Evolutionary conservation across 1,140 invertebrate genomes (phyloP), one percentile per base, ranked within the genome.

Genomic region (Drosophila nigromelanica): DNA sequence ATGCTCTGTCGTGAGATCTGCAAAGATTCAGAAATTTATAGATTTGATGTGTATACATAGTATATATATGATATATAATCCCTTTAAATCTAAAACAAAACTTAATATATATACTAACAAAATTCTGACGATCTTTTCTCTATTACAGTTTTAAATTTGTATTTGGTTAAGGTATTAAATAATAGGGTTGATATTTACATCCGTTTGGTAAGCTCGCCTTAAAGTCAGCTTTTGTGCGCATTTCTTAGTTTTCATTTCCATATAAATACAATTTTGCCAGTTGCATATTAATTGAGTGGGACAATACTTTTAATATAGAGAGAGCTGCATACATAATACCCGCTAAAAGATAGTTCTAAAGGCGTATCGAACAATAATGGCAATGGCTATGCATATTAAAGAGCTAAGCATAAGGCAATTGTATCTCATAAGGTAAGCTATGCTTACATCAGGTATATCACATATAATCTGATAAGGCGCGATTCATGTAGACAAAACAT

Each of bases 1-100:
- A 99, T 99, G 43, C 98, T 99, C 81, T 98, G 96, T 55, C 99
- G 95, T 24, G 96, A 97, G 91, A 99, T 99, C 97, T 99, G 94
- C 55, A 97, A 95, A 83, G 14, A 68, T 35, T 27, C 5, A 27
- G 5, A 27, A 27, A 27, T 6, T 27, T 27, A 27, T 27, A 27
- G 0, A 27, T 27, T 27, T 27, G 0, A 6, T 0, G 5, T 27
- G 0, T 27, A 27, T 24, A 24, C 3, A 24, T 24, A 24, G 21
- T 24, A 24, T 18, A n/a, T n/a, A n/a, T n/a, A n/a, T n/a, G n/a
- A 18, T 18, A 18, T 18, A 18, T 18, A 18, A 37, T 12, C 11
- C 10, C 33, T 10, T 11, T 10, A 35, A 35, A 7, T 35, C 3
- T 35, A 35, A 37, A 37, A 37, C 35, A 37, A 18, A 18, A 11